These are phyloP conservation scores for Microcebus murinus DNA, from an alignment of 2,113 vertebrate genomes.

Conservation along the genomic window DNA sequence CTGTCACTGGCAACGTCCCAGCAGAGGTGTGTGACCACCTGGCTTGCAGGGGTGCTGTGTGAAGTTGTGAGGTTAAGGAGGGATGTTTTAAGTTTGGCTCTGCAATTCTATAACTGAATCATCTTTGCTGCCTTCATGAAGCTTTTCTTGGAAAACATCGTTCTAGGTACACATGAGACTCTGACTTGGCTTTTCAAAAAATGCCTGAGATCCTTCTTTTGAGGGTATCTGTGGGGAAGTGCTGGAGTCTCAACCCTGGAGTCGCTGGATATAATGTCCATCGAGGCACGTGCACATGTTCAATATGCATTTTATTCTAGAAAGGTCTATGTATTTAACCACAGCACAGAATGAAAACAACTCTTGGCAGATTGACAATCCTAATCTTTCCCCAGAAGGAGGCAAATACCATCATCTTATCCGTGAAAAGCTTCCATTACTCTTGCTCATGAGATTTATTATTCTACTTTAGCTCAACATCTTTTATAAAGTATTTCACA, in stretches of 20 bases:
- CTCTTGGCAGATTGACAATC: not conserved
- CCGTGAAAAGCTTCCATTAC: not conserved
- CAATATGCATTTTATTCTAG: not conserved
- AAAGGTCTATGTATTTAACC: not conserved
- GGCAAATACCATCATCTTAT: not conserved
- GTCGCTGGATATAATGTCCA: not conserved
- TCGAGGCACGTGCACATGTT: not conserved
- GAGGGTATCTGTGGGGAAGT: not conserved
- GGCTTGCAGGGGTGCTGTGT: rapidly evolving
- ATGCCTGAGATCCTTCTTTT: not conserved
- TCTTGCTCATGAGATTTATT: constrained; percentile 64
- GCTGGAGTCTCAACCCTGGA: not conserved
- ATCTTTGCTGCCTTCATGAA: not conserved
- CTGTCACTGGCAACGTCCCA: not conserved
- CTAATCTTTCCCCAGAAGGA: not conserved
- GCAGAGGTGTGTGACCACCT: too few species aligned
- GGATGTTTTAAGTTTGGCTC: not conserved
- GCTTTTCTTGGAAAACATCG: not conserved
- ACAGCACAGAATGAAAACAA: constrained; percentile 31
- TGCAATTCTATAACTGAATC: not conserved
- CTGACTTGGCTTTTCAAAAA: not conserved
- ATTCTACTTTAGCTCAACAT: constrained; percentile 51
- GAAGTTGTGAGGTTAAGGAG: not conserved
- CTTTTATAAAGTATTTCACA: constrained; percentile 62
- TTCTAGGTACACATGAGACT: not conserved